A percentile compares a stretch with the other conserved stretches of the same genome.
These are phyloP conservation scores for Kryptopterus vitreolus DNA, from an alignment of 2,797 vertebrate species.

Conservation along the genomic window DNA sequence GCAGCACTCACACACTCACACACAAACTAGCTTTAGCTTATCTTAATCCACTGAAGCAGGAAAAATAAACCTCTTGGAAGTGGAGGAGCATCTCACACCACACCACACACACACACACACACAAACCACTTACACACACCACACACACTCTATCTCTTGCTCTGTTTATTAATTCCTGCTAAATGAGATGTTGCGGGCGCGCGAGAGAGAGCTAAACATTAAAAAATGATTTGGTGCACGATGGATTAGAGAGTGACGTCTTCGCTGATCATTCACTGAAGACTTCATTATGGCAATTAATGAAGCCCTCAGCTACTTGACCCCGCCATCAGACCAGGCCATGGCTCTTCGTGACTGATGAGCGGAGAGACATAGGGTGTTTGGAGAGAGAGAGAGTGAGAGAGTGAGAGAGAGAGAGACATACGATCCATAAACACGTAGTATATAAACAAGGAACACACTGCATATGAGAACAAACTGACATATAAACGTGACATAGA, in stretches of 20 bases:
- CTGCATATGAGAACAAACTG: not conserved
- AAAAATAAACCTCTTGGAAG: constrained; percentile 81
- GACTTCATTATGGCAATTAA: constrained; percentile 79
- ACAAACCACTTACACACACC: not conserved
- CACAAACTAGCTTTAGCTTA: constrained; percentile 64
- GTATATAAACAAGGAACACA: constrained; percentile 26
- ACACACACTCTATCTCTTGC: constrained; percentile 20
- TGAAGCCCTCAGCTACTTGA: constrained; percentile 72
- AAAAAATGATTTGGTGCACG: constrained; percentile 68
- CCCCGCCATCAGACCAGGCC: constrained; percentile 70
- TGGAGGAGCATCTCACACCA: constrained; percentile 72
- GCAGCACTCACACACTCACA: constrained; percentile 17
- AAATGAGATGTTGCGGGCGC: constrained; percentile 65
- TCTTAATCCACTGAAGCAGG: constrained; percentile 84
- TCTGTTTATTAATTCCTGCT: constrained; percentile 68
- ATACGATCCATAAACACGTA: constrained; percentile 40
- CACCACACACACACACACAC: constrained; percentile 1
- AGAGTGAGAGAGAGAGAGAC: constrained; percentile 23
- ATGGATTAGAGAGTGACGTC: constrained; percentile 68
- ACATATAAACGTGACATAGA: constrained; percentile 8
- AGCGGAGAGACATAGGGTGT: constrained; percentile 58
- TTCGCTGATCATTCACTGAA: constrained; percentile 71
- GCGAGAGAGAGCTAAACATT: constrained; percentile 67
- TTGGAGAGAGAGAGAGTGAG: not conserved
- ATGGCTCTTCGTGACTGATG: constrained; percentile 72